These are phyloP conservation scores for Anthoscopus minutus DNA, from an alignment of 2,113 vertebrate species.

Conservation along the genomic window DNA sequence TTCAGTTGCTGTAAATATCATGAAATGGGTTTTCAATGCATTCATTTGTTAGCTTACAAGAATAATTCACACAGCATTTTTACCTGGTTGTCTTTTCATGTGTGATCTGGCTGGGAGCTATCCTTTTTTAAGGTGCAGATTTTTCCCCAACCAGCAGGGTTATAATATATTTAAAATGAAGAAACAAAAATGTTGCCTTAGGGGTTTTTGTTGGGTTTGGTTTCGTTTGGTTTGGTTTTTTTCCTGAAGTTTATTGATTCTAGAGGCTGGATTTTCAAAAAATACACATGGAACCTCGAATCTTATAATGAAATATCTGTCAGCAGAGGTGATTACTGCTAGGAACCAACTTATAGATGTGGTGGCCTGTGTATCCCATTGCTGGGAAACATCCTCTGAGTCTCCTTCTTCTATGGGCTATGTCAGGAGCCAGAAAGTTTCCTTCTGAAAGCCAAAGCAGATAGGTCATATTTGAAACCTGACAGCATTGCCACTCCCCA, in stretches of 20 bases:
- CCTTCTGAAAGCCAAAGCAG: neutral
- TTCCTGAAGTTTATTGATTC: neutral
- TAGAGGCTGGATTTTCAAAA: neutral
- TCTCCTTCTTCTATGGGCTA: neutral
- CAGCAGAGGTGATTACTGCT: neutral
- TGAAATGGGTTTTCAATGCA: neutral
- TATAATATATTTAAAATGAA: neutral
- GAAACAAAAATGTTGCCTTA: neutral
- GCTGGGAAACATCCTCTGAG: neutral
- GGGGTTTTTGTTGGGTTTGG: rapidly evolving
- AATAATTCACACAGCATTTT: neutral
- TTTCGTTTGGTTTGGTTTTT: too few relatives aligned
- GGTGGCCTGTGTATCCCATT: neutral
- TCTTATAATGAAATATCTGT: neutral
- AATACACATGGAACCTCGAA: neutral
- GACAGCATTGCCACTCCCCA: neutral
- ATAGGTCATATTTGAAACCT: slow-evolving; percentile 37
- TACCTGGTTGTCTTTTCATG: neutral
- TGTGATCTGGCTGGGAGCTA: neutral
- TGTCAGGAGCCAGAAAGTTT: neutral
- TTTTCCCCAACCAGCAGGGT: neutral
- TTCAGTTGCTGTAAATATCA: neutral
- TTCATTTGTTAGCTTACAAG: neutral
- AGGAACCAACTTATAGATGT: neutral
- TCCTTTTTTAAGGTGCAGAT: neutral